phyloP scores from a whole-genome alignment of 2,888 invertebrate species.

The Dolichopus griseipennis region DNA sequence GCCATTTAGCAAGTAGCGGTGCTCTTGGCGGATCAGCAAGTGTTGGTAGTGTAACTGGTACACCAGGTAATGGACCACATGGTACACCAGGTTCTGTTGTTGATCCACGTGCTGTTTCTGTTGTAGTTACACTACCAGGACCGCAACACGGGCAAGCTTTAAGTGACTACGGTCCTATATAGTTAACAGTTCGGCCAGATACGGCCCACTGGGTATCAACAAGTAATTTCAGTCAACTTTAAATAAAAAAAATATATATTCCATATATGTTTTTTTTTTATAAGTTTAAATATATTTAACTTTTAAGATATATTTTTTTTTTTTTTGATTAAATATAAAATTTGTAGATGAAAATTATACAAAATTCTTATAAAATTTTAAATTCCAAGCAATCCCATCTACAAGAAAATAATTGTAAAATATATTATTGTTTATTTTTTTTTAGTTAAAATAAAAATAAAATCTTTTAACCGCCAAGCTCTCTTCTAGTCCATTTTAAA shows the following conservation, averaged over 20 bases:
- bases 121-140: constrained; percentile 43
- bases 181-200: constrained; percentile 46
- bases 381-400: too few species aligned
- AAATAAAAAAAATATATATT: constrained; percentile 24
- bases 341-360: too few species aligned
- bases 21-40: constrained; percentile 30
- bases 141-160: constrained; percentile 44
- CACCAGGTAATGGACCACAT: constrained; percentile 31
- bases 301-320: too few species aligned
- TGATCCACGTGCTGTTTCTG: constrained; percentile 43
- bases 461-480: constrained; percentile 5
- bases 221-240: constrained; percentile 44
- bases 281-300: too few species aligned
- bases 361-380: too few species aligned
- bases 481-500: constrained; percentile 10
- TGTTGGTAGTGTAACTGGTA: constrained; percentile 29
- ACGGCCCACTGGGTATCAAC: constrained; percentile 45
- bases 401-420: background rate
- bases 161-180: constrained; percentile 46
- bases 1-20: constrained; percentile 15
- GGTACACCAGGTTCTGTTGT: constrained; percentile 39
- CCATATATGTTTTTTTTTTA: too few species aligned
- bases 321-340: background rate
- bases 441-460: background rate
- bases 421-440: background rate